These are phyloP conservation scores for Tetheella fluctuosa DNA, from an alignment of 2,888 invertebrate species.

Conservation along the genomic window DNA sequence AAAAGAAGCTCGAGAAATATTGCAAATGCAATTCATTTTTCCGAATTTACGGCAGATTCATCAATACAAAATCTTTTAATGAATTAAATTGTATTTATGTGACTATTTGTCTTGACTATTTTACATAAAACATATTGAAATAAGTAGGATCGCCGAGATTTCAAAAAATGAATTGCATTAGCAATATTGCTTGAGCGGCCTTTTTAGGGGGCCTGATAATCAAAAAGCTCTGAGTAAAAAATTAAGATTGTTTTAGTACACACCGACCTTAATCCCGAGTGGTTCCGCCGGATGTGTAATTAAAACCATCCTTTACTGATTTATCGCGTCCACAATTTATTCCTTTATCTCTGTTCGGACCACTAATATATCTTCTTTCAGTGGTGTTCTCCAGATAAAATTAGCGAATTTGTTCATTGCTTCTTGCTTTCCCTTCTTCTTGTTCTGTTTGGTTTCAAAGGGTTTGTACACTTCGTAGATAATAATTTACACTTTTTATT, in stretches of 20 bases:
- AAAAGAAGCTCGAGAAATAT: too few relatives aligned
- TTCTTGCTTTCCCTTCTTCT: conserved; percentile 49
- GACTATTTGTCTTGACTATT: too few relatives aligned
- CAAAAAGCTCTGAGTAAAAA: neutral
- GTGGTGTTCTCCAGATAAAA: conserved; percentile 67
- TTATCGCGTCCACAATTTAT: conserved; percentile 81
- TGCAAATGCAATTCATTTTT: too few relatives aligned
- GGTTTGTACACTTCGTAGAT: conserved; percentile 51
- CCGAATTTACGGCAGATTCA: too few relatives aligned
- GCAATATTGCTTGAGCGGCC: too few relatives aligned
- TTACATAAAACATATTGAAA: too few relatives aligned
- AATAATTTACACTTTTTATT: conserved; percentile 57
- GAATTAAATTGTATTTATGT: too few relatives aligned
- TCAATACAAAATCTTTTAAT: too few relatives aligned
- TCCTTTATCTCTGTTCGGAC: conserved; percentile 80
- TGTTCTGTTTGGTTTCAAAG: conserved; percentile 59
- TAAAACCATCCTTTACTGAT: conserved; percentile 83
- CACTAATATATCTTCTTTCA: conserved; percentile 83
- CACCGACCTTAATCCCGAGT: conserved; percentile 35
- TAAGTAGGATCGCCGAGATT: too few relatives aligned
- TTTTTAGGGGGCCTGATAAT: neutral
- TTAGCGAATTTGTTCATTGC: conserved; percentile 75
- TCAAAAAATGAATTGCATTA: too few relatives aligned
- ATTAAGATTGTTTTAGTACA: conserved; percentile 27
- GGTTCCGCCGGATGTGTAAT: conserved; percentile 72